A percentile compares a stretch with the other conserved stretches of the same genome.
Evolutionary conservation across 2,888 invertebrate genomes (phyloP).

Genomic region (Dolichopus griseipennis): DNA sequence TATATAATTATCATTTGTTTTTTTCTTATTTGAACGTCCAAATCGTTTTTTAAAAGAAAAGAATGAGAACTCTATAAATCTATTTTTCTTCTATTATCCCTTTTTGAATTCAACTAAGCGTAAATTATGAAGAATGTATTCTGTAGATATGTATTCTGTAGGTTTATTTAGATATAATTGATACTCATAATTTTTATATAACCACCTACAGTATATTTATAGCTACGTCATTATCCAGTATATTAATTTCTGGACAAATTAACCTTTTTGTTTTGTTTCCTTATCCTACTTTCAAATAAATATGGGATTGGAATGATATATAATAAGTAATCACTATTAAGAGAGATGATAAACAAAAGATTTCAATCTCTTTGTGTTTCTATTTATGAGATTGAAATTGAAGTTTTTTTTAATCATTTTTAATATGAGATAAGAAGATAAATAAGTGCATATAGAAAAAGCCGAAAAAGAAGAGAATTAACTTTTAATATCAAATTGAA

Average conservation of each 20-base stretch:
- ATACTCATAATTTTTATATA: too few species aligned
- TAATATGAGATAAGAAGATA: not conserved
- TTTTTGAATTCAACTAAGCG: not conserved
- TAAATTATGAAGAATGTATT: not conserved
- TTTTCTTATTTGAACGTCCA: not conserved
- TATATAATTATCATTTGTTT: not conserved
- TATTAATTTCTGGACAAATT: slow-evolving; percentile 1
- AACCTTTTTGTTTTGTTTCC: not conserved
- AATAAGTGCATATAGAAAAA: not conserved
- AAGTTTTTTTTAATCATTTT: too few species aligned
- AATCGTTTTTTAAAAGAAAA: too few species aligned
- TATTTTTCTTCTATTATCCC: too few species aligned
- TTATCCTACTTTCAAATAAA: not conserved
- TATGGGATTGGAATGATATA: not conserved
- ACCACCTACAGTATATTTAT: not conserved
- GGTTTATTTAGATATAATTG: too few species aligned
- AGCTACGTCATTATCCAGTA: not conserved
- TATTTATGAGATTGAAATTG: not conserved
- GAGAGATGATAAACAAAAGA: too few species aligned
- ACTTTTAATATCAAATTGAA: too few species aligned
- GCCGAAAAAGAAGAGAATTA: too few species aligned
- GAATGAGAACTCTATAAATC: too few species aligned
- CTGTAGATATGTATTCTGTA: not conserved
- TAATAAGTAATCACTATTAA: not conserved
- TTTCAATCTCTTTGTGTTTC: not conserved